Evolutionary conservation across 2,113 vertebrate species (phyloP).

Genomic region (Dolichotis patagonum): DNA sequence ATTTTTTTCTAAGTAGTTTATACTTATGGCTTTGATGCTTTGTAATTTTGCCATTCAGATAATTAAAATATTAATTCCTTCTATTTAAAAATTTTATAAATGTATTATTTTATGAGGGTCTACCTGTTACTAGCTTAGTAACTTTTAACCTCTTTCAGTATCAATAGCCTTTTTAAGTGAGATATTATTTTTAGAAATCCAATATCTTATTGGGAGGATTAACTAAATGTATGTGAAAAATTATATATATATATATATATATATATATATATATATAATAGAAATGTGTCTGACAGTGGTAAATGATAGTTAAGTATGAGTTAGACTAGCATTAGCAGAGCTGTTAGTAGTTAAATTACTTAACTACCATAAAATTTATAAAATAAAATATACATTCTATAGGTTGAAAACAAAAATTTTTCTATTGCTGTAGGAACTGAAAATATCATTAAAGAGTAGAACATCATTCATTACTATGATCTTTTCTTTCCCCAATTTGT

Average conservation of each 20-base stretch:
- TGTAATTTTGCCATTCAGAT: not conserved
- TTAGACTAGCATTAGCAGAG: not conserved
- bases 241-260: not conserved
- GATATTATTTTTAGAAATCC: not conserved
- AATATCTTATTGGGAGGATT: not conserved
- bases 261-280: not conserved
- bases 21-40: not conserved
- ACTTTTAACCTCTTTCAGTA: not conserved
- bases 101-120: not conserved
- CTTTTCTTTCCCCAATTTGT: not conserved
- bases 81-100: not conserved
- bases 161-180: not conserved
- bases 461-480: not conserved
- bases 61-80: not conserved
- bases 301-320: not conserved
- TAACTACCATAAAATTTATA: not conserved
- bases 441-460: not conserved
- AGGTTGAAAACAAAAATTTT: not conserved
- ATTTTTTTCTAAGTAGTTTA: not conserved
- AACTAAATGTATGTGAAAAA: not conserved
- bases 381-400: not conserved
- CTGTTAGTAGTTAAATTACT: not conserved
- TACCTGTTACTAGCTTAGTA: not conserved
- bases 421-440: not conserved
- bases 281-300: not conserved